Conservation (phyloP, 1,140 invertebrate genomes). For the Maconellicoccus hirsutus region DNA sequence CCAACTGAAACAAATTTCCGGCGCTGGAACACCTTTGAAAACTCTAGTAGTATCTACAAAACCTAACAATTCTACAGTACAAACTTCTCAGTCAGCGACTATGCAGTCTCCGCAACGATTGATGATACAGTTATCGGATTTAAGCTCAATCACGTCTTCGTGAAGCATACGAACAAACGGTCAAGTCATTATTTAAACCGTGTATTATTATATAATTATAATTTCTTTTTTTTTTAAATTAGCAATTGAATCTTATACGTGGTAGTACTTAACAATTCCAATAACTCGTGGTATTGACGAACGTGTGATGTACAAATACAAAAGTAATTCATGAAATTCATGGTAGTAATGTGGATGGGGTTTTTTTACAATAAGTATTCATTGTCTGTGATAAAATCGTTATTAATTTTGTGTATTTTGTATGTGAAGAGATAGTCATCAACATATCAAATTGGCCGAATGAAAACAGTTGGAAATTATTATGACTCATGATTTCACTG, state of each 20-base stretch:
- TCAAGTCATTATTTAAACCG: background rate
- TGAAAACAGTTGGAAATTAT: background rate
- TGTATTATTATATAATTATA: background rate
- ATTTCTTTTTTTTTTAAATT: background rate
- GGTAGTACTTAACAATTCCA: too few species aligned
- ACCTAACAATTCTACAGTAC: constrained; percentile 23
- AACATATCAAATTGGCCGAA: background rate
- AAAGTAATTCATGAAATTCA: background rate
- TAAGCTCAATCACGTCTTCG: background rate
- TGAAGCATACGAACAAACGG: background rate
- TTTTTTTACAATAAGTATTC: background rate
- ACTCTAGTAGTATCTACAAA: constrained; percentile 29
- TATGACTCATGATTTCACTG: background rate
- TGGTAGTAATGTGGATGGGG: background rate
- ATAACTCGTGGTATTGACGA: too few species aligned
- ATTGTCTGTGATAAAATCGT: background rate
- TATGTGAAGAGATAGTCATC: background rate
- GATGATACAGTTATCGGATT: constrained; percentile 1
- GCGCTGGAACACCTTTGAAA: constrained; percentile 32
- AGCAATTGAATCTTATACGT: background rate
- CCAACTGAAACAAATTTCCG: constrained; percentile 31
- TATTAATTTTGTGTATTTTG: background rate
- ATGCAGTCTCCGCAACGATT: background rate
- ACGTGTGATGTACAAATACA: background rate
- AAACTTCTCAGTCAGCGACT: background rate